A percentile compares a stretch with the other conserved stretches of the same genome.
These are phyloP conservation scores for Tursiops truncatus DNA, from an alignment of 2,113 vertebrate genomes.

Conservation along the genomic window DNA sequence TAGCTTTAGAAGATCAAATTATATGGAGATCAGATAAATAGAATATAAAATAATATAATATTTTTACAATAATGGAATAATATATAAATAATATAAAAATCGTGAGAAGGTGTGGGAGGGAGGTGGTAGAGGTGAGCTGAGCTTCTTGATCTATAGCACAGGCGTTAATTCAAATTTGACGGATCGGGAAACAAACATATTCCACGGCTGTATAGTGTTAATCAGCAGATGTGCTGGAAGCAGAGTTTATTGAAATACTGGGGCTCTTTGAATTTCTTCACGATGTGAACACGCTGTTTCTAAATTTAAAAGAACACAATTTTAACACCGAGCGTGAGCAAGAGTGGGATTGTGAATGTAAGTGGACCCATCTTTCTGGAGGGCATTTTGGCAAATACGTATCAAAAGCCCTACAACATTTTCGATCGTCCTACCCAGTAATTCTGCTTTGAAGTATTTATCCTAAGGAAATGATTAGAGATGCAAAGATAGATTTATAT, in stretches of 20 bases:
- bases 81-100: not conserved
- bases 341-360: not conserved
- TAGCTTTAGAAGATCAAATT: not conserved
- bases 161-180: not conserved
- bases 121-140: not conserved
- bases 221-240: not conserved
- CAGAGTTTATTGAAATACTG: conserved; percentile 23
- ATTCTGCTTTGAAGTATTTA: conserved; percentile 45
- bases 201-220: not conserved
- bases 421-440: not conserved
- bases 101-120: not conserved
- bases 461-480: conserved; percentile 27
- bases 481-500: conserved; percentile 27
- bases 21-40: not conserved
- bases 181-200: not conserved
- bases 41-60: not conserved
- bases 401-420: not conserved
- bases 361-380: conserved; percentile 12
- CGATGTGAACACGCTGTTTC: too few relatives aligned
- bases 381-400: not conserved
- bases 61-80: not conserved
- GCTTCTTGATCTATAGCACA: not conserved
- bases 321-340: not conserved
- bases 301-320: not conserved
- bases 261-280: not conserved